Base-by-base conservation (phyloP, 23 tunicate species). In the Phallusia fumigata region DNA sequence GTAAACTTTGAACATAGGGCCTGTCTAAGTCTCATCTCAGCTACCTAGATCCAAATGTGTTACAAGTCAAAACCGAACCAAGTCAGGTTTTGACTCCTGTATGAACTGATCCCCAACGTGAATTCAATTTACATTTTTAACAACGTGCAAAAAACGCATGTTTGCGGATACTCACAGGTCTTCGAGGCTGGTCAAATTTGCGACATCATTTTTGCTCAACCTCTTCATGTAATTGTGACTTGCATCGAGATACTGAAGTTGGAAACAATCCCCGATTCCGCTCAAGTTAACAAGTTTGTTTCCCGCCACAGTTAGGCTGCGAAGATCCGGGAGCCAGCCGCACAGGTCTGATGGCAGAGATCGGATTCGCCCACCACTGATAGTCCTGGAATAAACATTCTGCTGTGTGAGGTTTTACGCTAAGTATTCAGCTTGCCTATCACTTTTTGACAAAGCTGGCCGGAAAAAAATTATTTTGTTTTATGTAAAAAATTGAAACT, bases 311-410 rank as follows among this genome's bases (percentile, higher is more conserved):
- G 65, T 21, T 6, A 93, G 72, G 18, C 36, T n/a, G 26, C 65
- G 65, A 1, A 93, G 64, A 26, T 22, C 64, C 0, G 90, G 80
- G 12, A 81, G 35, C 40, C 77, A 49, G 36, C 58, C 44, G 74
- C 97, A 93, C 6, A 93, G 35, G 19, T 65, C 45, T 22, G 21
- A 32, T 16, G 97, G 97, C 26, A 93, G 28, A 0, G 65, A 32
- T 19, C 31, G 19, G 31, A 93, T 74, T 12, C 84, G 84, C 2
- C 97, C 90, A 30, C 97, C 97, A 30, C 83, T 77, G 64, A 93
- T 35, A 19, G 83, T 21, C 50, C 97, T 93, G 75, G 49, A 86
- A 52, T 33, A 28, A 36, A 32, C 15, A 69, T 11, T 13, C 18
- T 40, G 11, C 30, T 44, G 44, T 69, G 32, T 28, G 32, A 35